Conservation (phyloP, 2,888 invertebrate species). For the Spisula subtruncata region DNA sequence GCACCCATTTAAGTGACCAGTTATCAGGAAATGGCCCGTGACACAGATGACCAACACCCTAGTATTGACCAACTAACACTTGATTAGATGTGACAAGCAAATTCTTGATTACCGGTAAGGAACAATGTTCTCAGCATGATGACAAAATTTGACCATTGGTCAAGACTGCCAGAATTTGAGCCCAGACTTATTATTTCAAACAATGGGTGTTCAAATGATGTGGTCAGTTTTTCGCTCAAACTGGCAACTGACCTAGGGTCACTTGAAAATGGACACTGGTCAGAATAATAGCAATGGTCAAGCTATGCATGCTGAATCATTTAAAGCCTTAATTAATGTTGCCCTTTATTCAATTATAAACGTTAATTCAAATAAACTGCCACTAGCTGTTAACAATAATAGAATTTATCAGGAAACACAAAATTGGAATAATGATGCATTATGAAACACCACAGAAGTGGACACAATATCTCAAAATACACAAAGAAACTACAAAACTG, state of each 20-base stretch:
- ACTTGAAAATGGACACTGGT: slow-evolving; percentile 69
- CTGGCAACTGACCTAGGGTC: slow-evolving; percentile 70
- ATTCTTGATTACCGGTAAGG: slow-evolving; percentile 51
- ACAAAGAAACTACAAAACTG: too few relatives aligned
- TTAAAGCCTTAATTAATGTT: slow-evolving; percentile 62
- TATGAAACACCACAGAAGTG: too few relatives aligned
- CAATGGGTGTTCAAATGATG: slow-evolving; percentile 59
- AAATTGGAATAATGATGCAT: too few relatives aligned
- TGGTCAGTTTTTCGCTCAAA: slow-evolving; percentile 63
- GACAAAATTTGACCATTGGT: slow-evolving; percentile 64
- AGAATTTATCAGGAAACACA: slow-evolving; percentile 7
- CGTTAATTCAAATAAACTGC: slow-evolving; percentile 52
- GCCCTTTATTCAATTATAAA: slow-evolving; percentile 67
- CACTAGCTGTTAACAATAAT: slow-evolving; percentile 25
- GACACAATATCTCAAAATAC: too few relatives aligned
- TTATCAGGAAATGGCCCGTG: slow-evolving; percentile 44
- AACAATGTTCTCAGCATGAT: slow-evolving; percentile 49
- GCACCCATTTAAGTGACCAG: slow-evolving; percentile 33
- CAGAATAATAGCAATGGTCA: slow-evolving; percentile 66
- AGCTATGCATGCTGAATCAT: slow-evolving; percentile 63
- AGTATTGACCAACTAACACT: slow-evolving; percentile 33
- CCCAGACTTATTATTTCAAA: slow-evolving; percentile 53
- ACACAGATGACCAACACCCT: slow-evolving; percentile 44
- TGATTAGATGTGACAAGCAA: slow-evolving; percentile 60
- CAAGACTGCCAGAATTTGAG: slow-evolving; percentile 63